A percentile compares a stretch with the other conserved stretches of the same genome.
phyloP scores from a whole-genome alignment of 2,888 invertebrate species.

The Phalera bucephala region DNA sequence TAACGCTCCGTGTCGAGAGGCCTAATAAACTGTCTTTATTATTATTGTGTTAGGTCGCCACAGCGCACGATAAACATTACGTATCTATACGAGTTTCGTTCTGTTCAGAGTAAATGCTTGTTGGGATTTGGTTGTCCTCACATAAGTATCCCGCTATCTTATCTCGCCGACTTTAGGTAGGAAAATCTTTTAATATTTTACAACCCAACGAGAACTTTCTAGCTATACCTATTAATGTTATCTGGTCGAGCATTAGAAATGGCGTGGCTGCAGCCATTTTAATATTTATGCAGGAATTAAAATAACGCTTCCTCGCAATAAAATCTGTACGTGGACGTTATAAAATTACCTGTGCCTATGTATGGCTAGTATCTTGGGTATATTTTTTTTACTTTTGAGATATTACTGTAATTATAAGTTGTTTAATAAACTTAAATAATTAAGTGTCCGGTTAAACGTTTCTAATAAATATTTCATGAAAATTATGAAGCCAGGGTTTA shows the following conservation, averaged over 20 bases:
- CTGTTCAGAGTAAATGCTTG: conserved; percentile 33
- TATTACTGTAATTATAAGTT: no score
- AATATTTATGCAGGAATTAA: conserved; percentile 8
- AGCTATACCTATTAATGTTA: conserved; percentile 15
- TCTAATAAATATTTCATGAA: conserved; percentile 45
- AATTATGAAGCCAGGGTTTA: conserved; percentile 23
- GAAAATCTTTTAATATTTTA: conserved; percentile 30
- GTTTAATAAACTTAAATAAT: no score
- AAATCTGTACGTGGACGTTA: background rate
- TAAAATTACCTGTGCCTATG: no score
- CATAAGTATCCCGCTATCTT: conserved; percentile 32
- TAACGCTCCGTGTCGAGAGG: conserved; percentile 71
- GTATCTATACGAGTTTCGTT: conserved; percentile 41
- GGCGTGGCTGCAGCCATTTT: conserved; percentile 6
- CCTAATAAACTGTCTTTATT: conserved; percentile 79
- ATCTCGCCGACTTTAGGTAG: conserved; percentile 21
- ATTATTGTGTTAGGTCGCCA: conserved; percentile 69
- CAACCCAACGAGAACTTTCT: conserved; percentile 17
- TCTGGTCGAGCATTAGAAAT: conserved; percentile 9
- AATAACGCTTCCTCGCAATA: background rate
- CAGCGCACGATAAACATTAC: conserved; percentile 59
- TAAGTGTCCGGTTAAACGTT: background rate
- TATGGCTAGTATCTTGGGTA: no score
- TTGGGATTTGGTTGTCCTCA: conserved; percentile 36
- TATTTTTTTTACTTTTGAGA: no score